A percentile compares a stretch with the other conserved stretches of the same genome.
These are phyloP conservation scores for Hassar affinis DNA, from an alignment of 2,113 vertebrate genomes.

Conservation along the genomic window DNA sequence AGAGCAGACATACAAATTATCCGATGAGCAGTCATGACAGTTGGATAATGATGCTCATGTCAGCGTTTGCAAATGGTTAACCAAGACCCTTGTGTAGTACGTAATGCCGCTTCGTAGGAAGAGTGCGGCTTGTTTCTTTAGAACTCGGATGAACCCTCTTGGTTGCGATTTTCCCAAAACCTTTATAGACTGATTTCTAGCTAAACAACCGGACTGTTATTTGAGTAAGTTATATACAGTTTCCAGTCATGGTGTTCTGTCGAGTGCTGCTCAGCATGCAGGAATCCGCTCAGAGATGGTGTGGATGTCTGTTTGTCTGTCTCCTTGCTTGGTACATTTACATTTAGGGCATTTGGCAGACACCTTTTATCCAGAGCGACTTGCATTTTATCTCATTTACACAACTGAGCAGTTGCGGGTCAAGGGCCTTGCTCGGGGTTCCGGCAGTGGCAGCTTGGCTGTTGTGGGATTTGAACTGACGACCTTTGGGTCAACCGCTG, in stretches of 20 bases:
- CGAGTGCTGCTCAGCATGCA: constrained; percentile 2
- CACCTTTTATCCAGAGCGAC: too few species aligned
- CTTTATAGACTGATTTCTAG: not conserved
- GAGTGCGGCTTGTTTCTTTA: not conserved
- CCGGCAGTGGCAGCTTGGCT: too few species aligned
- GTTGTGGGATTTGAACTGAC: too few species aligned
- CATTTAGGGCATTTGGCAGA: too few species aligned
- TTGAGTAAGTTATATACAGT: not conserved
- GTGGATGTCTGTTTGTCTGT: constrained; percentile 10
- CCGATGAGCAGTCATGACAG: constrained; percentile 10
- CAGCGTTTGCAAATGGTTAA: constrained; percentile 11
- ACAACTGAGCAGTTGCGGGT: too few species aligned
- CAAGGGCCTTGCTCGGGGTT: too few species aligned
- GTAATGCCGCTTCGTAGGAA: not conserved
- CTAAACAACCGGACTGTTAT: not conserved
- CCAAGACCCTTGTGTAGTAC: not conserved
- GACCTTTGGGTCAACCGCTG: too few species aligned
- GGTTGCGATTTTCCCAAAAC: not conserved
- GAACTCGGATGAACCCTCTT: not conserved
- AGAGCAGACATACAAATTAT: constrained; percentile 20
- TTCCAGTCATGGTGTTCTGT: not conserved
- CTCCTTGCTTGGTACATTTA: not conserved
- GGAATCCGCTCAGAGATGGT: not conserved
- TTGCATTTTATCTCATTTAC: too few species aligned
- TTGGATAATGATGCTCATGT: not conserved